Evolutionary conservation across 2,888 invertebrate species (phyloP).

Genomic region (Pharmacophagus antenor): DNA sequence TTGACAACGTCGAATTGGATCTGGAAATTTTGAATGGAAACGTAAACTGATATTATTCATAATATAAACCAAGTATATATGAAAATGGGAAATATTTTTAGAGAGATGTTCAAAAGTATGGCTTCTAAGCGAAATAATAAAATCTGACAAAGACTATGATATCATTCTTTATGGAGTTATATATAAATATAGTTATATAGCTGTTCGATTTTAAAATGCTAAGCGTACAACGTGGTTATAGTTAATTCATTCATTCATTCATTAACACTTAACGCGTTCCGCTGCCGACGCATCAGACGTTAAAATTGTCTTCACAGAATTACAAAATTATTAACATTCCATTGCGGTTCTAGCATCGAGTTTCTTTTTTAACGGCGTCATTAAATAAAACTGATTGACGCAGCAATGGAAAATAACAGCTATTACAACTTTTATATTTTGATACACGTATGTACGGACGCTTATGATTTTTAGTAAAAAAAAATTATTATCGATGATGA

Average conservation of each 20-base stretch:
- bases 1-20: too few species aligned
- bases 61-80: too few species aligned
- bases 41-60: too few species aligned
- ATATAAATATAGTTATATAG: conserved; percentile 1
- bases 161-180: background rate
- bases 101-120: too few species aligned
- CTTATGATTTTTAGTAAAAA: too few species aligned
- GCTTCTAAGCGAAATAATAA: too few species aligned
- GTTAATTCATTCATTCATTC: conserved; percentile 51
- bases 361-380: conserved; percentile 9
- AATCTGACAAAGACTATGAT: too few species aligned
- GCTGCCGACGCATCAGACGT: conserved; percentile 18
- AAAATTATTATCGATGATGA: too few species aligned
- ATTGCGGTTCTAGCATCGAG: conserved; percentile 5
- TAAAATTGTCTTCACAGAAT: conserved; percentile 20
- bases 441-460: too few species aligned
- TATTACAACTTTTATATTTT: too few species aligned
- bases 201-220: conserved; percentile 12
- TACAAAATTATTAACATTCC: conserved; percentile 23
- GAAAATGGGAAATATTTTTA: too few species aligned
- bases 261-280: conserved; percentile 37
- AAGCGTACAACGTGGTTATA: conserved; percentile 37
- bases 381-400: conserved; percentile 1
- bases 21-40: too few species aligned
- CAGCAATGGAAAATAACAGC: background rate